A percentile compares a stretch with the other conserved stretches of the same genome.
Evolutionary conservation across 2,888 invertebrate species (phyloP).

Genomic region (Cantharis lateralis): DNA sequence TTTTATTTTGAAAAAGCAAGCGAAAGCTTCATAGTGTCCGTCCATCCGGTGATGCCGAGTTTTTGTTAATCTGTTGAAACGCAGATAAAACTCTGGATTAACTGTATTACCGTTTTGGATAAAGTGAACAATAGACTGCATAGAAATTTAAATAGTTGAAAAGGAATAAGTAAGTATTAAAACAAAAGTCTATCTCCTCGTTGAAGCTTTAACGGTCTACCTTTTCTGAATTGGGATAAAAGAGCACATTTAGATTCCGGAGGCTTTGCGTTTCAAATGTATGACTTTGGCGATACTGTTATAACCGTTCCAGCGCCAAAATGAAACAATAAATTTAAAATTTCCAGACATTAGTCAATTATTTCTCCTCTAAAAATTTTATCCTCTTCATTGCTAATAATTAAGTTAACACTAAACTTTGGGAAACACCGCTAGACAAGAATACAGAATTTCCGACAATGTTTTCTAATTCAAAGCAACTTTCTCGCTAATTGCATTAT

Average conservation of each 20-base stretch:
- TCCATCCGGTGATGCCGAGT: not conserved
- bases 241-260: slow-evolving; percentile 24
- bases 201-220: slow-evolving; percentile 19
- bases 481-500: not conserved
- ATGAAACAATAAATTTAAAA: not conserved
- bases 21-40: not conserved
- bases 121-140: not conserved
- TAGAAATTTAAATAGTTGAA: not conserved
- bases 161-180: slow-evolving; percentile 8
- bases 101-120: not conserved
- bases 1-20: not conserved
- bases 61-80: not conserved
- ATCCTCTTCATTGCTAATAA: not conserved
- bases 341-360: not conserved
- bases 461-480: not conserved
- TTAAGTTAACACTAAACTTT: not conserved
- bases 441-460: not conserved
- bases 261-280: slow-evolving; percentile 15
- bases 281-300: slow-evolving; percentile 4
- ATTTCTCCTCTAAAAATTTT: not conserved
- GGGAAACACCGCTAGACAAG: not conserved
- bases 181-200: slow-evolving; percentile 9
- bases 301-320: not conserved
- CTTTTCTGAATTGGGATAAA: slow-evolving; percentile 25
- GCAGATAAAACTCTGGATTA: not conserved